Conservation (phyloP, 1,140 invertebrate species). For the Drosophila truncata region DNA sequence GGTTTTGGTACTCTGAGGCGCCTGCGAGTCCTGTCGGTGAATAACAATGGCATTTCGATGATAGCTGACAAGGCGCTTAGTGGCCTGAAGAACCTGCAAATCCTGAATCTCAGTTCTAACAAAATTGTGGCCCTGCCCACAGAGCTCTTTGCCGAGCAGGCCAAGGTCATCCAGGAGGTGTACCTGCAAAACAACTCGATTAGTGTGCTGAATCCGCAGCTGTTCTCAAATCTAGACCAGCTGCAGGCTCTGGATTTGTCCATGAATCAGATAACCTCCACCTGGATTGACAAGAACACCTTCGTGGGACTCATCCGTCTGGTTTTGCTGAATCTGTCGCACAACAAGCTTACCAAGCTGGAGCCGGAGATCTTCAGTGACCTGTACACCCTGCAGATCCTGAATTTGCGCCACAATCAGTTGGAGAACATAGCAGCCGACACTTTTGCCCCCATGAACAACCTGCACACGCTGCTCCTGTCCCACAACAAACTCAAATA, state of each 20-base stretch:
- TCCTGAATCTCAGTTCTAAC: constrained; percentile 94
- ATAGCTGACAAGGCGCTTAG: constrained; percentile 92
- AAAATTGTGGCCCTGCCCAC: constrained; percentile 94
- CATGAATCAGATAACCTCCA: constrained; percentile 93
- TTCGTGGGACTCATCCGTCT: constrained; percentile 95
- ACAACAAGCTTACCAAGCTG: constrained; percentile 93
- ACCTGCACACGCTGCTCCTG: constrained; percentile 92
- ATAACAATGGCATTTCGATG: constrained; percentile 94
- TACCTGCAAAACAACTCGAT: constrained; percentile 96
- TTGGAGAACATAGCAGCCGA: constrained; percentile 92
- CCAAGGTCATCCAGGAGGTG: constrained; percentile 92
- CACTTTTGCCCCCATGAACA: constrained; percentile 93
- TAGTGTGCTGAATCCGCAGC: constrained; percentile 91
- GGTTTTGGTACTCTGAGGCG: constrained; percentile 92
- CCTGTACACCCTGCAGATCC: constrained; percentile 92
- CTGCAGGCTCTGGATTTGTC: constrained; percentile 94
- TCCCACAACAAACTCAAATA: constrained; percentile 92
- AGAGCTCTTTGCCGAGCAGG: constrained; percentile 92
- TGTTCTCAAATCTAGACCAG: constrained; percentile 94
- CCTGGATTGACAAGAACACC: constrained; percentile 92
- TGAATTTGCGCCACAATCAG: constrained; percentile 92
- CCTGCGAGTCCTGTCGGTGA: constrained; percentile 91
- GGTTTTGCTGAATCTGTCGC: constrained; percentile 93
- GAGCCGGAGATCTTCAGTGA: constrained; percentile 93
- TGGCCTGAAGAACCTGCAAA: constrained; percentile 91